phyloP scores from a whole-genome alignment of 2,888 invertebrate genomes.

The Flexamia atlantica region DNA sequence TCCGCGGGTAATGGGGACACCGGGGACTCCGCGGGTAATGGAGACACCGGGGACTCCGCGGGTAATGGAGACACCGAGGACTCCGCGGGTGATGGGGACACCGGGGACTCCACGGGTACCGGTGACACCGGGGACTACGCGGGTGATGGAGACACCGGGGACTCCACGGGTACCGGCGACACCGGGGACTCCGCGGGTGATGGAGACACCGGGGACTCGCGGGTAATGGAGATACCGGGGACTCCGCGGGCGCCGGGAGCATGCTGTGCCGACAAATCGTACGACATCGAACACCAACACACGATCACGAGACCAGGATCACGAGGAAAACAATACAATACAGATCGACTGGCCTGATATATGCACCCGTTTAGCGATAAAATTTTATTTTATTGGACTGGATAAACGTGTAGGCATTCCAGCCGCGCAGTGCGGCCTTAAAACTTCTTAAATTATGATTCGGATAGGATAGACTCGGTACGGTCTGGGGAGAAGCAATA shows the following conservation, averaged over 20 bases:
- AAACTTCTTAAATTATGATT: constrained; percentile 64
- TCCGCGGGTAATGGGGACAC: background rate
- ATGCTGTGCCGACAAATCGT: constrained; percentile 33
- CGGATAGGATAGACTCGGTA: constrained; percentile 55
- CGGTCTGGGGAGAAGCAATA: constrained; percentile 55
- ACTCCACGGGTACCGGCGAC: background rate
- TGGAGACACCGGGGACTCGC: background rate
- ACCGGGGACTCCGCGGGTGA: background rate
- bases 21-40: too few relatives aligned
- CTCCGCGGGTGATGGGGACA: background rate
- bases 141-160: background rate
- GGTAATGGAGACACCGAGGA: background rate
- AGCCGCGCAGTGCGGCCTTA: constrained; percentile 51
- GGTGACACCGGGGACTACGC: too few relatives aligned
- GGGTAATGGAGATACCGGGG: background rate
- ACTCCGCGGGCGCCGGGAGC: constrained; percentile 10
- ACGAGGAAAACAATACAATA: constrained; percentile 39
- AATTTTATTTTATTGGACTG: constrained; percentile 56
- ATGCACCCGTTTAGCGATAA: constrained; percentile 54
- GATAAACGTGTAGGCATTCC: constrained; percentile 60
- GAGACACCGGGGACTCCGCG: background rate
- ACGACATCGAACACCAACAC: constrained; percentile 29
- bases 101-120: background rate
- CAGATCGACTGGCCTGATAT: constrained; percentile 51
- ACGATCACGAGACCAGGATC: constrained; percentile 24